Evolutionary conservation across 2,113 vertebrate species (phyloP).

Genomic region (Struthio camelus): DNA sequence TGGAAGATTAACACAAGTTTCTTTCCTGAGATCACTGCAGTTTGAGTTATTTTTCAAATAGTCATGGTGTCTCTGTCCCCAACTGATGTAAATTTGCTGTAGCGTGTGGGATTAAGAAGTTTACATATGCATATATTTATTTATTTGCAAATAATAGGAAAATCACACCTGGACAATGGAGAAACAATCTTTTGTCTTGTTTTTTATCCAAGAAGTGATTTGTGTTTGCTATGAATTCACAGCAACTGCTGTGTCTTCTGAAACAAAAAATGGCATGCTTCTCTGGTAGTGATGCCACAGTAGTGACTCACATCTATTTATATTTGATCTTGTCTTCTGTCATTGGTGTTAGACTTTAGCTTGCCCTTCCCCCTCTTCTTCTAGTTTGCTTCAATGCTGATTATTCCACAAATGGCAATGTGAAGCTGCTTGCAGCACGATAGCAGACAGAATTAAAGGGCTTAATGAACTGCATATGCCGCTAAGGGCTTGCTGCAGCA

Average conservation of each 20-base stretch:
- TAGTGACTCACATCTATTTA: slow-evolving; percentile 2
- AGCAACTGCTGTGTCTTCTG: background rate
- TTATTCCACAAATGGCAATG: background rate
- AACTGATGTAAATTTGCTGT: background rate
- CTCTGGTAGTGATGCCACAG: background rate
- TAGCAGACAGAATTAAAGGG: background rate
- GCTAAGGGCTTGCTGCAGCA: background rate
- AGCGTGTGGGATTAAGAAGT: background rate
- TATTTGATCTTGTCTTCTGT: background rate
- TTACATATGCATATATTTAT: background rate
- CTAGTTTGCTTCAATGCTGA: background rate
- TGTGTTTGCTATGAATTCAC: background rate
- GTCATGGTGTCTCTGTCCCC: background rate
- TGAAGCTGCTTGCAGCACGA: background rate
- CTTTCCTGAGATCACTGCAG: background rate
- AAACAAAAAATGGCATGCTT: background rate
- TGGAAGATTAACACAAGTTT: background rate
- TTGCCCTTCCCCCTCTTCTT: slow-evolving; percentile 3
- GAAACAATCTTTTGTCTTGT: background rate
- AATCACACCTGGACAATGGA: background rate
- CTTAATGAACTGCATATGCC: background rate
- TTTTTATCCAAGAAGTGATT: background rate
- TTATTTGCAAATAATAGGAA: background rate
- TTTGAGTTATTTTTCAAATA: background rate
- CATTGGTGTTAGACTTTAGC: background rate